Percentiles rank a stretch among this genome's conserved stretches.
Evolutionary conservation across 2,797 vertebrate species (phyloP).

Genomic region (Chloroceryle amazona): DNA sequence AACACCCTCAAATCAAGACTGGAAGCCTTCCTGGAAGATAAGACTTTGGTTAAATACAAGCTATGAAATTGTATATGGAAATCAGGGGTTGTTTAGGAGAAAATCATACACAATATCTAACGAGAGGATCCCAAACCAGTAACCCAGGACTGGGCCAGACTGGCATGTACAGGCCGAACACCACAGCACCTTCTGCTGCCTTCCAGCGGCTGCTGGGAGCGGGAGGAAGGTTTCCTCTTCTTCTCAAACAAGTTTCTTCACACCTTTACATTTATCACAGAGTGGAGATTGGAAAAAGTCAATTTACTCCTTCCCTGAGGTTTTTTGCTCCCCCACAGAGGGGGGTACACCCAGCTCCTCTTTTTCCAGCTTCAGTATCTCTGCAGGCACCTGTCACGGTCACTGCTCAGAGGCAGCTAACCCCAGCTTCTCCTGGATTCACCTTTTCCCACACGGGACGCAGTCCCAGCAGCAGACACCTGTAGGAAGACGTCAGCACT

Average conservation of each 20-base stretch:
- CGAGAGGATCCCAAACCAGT: not conserved
- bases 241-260: too few species aligned
- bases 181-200: not conserved
- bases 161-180: fast-evolving
- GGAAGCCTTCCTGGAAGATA: not conserved
- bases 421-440: not conserved
- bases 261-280: not conserved
- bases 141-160: not conserved
- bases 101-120: fast-evolving
- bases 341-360: not conserved
- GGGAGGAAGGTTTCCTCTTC: not conserved
- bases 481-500: not conserved
- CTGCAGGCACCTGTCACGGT: fast-evolving
- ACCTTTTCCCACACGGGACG: not conserved
- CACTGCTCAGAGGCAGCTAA: not conserved
- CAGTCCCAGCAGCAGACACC: not conserved
- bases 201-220: not conserved
- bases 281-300: not conserved
- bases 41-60: not conserved
- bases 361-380: not conserved
- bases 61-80: fast-evolving
- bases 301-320: not conserved
- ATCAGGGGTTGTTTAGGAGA: not conserved
- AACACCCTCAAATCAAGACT: not conserved
- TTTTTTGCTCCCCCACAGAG: not conserved